Base-by-base conservation (phyloP, 1,140 invertebrate species). In the Rhyzopertha dominica region DNA sequence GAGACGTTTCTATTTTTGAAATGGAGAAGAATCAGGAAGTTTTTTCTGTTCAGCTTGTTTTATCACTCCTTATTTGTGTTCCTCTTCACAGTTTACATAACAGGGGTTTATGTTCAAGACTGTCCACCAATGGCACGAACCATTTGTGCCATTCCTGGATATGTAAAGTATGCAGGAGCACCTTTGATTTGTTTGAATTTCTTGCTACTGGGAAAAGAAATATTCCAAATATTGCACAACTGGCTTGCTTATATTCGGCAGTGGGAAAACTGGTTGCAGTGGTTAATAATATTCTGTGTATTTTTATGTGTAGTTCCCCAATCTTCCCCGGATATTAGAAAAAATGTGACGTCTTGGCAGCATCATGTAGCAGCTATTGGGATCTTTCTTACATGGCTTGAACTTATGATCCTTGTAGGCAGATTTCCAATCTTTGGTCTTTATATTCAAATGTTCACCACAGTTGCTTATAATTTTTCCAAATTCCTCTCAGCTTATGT, bases 361-460 rank as follows among this genome's bases (percentile, higher is more conserved):
- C 79, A 88, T 65, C 86, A 89, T 54, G 72, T 85, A 1, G 86
- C 84, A 0, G 87, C 85, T 0, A 67, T 87, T 25, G 81, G 82
- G 1, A 82, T 89, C 54, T 78, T 89, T 20, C 65, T 88, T 4
- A 79, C 81, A 9, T 89, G 86, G 86, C 58, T 87, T 10, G 82
- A 90, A 56, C 63, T 90, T 4, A 85, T 90, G 80, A 81, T 89
- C 72, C 77, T 89, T 18, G 81, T 90, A 7, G 87, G 86, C 8
- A 71, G 87, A 38, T 89, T 90, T 68, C 87, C 87, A 30, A 83
- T 85, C 52, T 87, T 90, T 59, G 87, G 87, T 0, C 69, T 90
- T 2, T 90, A 89, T 52, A 80, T 90, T 3, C 86, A 90, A 66
- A 89, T 89, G 86, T 87, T 89, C 56, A 85, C 83, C 5, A 87